These are phyloP conservation scores for Ormyrus thymus DNA, from an alignment of 2,888 invertebrate species.

Conservation along the genomic window DNA sequence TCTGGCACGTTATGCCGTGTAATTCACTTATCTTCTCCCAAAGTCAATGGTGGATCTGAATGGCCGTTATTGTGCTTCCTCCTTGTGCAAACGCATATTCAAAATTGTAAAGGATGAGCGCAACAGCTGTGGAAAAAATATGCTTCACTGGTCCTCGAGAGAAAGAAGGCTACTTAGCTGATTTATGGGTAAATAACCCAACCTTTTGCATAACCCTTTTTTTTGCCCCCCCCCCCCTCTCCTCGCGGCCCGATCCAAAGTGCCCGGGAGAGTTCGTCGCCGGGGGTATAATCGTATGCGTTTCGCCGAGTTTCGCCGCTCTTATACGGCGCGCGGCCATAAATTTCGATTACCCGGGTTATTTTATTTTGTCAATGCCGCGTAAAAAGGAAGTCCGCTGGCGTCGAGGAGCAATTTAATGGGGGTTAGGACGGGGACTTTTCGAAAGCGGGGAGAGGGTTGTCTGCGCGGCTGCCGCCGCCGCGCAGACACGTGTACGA, in stretches of 20 bases:
- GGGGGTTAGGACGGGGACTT: constrained; percentile 56
- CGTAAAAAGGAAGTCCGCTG: constrained; percentile 37
- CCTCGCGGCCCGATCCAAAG: not conserved
- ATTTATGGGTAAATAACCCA: constrained; percentile 65
- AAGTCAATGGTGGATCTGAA: constrained; percentile 35
- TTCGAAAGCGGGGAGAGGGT: constrained; percentile 51
- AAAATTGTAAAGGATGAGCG: constrained; percentile 49
- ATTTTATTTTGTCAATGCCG: constrained; percentile 59
- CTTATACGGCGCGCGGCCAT: constrained; percentile 65
- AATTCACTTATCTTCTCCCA: constrained; percentile 7
- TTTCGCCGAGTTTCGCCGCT: constrained; percentile 65
- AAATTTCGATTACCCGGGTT: constrained; percentile 68
- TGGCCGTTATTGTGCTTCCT: constrained; percentile 39
- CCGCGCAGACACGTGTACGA: constrained; percentile 36
- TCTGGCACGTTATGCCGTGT: constrained; percentile 15
- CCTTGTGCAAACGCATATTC: constrained; percentile 39
- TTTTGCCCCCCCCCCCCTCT: constrained; percentile 24
- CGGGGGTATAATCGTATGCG: constrained; percentile 70
- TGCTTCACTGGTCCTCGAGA: constrained; percentile 56
- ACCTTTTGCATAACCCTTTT: constrained; percentile 61
- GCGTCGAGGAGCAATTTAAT: constrained; percentile 50
- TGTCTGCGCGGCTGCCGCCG: constrained; percentile 33
- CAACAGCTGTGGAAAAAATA: constrained; percentile 57
- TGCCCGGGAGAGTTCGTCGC: constrained; percentile 1
- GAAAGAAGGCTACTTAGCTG: constrained; percentile 59